These are phyloP conservation scores for Naso thynnoides DNA, from an alignment of 2,797 vertebrate genomes.

Conservation along the genomic window DNA sequence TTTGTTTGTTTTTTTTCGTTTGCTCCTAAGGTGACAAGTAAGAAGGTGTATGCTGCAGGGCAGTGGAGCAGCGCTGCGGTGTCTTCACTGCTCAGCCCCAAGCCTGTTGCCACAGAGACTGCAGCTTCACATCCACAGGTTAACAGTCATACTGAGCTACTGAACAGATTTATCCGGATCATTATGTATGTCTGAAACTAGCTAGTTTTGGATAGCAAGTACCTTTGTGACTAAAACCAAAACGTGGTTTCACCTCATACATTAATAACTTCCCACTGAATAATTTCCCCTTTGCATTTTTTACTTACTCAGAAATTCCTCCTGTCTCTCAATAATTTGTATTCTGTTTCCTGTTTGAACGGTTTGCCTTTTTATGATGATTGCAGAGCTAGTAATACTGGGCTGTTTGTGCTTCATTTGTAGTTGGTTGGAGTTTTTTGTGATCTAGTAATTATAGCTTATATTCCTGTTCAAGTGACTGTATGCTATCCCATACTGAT, in stretches of 20 bases:
- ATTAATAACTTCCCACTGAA: slow-evolving; percentile 5
- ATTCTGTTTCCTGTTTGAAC: slow-evolving; percentile 27
- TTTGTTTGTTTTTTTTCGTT: slow-evolving; percentile 3
- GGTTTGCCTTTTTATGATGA: slow-evolving; percentile 1
- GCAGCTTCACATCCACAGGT: slow-evolving; percentile 79
- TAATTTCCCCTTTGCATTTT: slow-evolving; percentile 14
- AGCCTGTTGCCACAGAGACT: slow-evolving; percentile 45
- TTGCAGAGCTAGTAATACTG: not conserved
- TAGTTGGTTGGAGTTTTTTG: not conserved
- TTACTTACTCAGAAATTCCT: slow-evolving; percentile 39
- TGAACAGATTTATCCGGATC: not conserved
- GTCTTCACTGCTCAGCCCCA: slow-evolving; percentile 83
- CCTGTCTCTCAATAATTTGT: not conserved
- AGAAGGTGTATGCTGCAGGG: slow-evolving; percentile 83
- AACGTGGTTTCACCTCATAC: not conserved
- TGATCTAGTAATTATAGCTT: not conserved
- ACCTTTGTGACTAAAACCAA: slow-evolving; percentile 44
- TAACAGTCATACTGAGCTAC: not conserved
- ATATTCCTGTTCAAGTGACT: not conserved
- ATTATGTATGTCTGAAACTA: not conserved
- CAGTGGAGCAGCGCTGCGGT: slow-evolving; percentile 79
- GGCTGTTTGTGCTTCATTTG: not conserved
- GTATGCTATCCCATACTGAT: not conserved
- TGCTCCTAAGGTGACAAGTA: slow-evolving; percentile 85
- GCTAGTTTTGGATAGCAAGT: not conserved